Base-by-base conservation (phyloP, 2,888 invertebrate species). In the Lordiphosa andalusiaca region DNA sequence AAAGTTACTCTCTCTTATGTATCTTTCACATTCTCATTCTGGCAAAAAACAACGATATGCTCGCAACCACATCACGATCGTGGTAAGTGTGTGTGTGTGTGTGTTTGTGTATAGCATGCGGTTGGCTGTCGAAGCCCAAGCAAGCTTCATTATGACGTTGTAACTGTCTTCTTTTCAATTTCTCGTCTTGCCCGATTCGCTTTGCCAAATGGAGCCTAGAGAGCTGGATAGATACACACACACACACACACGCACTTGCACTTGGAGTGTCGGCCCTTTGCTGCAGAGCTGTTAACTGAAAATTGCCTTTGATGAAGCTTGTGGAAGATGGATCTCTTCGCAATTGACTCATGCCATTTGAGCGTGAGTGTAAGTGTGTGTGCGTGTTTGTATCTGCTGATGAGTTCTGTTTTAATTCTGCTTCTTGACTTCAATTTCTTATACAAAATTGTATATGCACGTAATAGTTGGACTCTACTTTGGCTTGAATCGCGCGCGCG, bases 391-490 rank as follows among this genome's bases (percentile, higher is more conserved):
- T 58, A 62, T 54, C 69, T 60, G 84, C 65, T 80, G 84, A 84
- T 81, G 84, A 81, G 80, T 81, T 80, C 83, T 80, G 81, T 81
- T 81, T 81, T 84, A 81, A 81, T 81, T 81, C 73, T 73, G 75
- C 71, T 71, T 80, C 77, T 81, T 83, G 75, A 69, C 81, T 75
- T 77, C 80, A 81, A 81, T 84, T 81, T 81, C 73, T 81, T 83
- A 83, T 83, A 77, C 71, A 30, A 77, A 71, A 74, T 77, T 81
- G 63, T 76, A 74, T 77, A 72, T 74, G 75, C 78, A 76, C 78
- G 75, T 77, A 74, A 81, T 65, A 57, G 42, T 49, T 42, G 36
- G 21, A 41, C 48, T 41, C 66, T 75, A 62, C 61, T 74, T 68
- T 71, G 30, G 70, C 71, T 83, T 83, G 80, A 74, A 72, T 77